phyloP scores from a whole-genome alignment of 2,797 vertebrate species.

The Petrocephalus sullivani region DNA sequence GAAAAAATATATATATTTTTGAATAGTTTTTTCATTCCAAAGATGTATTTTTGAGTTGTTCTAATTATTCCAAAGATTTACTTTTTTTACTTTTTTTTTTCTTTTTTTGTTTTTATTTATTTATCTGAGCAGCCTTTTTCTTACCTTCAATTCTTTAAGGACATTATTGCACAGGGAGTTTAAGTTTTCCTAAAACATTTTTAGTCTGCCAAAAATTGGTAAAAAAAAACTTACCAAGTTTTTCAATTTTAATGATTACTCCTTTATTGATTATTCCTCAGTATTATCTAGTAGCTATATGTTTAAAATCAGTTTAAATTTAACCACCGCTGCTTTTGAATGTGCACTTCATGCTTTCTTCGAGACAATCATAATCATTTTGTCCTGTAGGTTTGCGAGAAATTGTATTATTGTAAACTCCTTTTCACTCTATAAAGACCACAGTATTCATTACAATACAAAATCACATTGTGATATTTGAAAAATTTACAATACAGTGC shows the following conservation, averaged over 20 bases:
- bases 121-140: neutral
- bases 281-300: neutral
- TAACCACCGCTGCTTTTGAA: neutral
- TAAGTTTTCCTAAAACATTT: neutral
- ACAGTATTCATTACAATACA: neutral
- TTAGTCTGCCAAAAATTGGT: neutral
- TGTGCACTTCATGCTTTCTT: neutral
- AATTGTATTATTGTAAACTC: neutral
- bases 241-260: neutral
- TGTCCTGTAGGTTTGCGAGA: neutral
- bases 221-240: neutral
- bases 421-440: no score
- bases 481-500: no score
- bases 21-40: no score
- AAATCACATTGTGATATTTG: neutral
- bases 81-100: no score
- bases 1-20: no score
- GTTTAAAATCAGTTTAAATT: neutral
- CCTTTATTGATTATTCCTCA: neutral
- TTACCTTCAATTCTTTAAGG: neutral
- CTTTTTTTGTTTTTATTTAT: no score
- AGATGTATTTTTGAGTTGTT: no score
- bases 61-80: no score
- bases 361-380: neutral
- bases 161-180: neutral